A percentile compares a stretch with the other conserved stretches of the same genome.
These are phyloP conservation scores for Prietella phreatophila DNA, from an alignment of 2,113 vertebrate genomes.

Conservation along the genomic window DNA sequence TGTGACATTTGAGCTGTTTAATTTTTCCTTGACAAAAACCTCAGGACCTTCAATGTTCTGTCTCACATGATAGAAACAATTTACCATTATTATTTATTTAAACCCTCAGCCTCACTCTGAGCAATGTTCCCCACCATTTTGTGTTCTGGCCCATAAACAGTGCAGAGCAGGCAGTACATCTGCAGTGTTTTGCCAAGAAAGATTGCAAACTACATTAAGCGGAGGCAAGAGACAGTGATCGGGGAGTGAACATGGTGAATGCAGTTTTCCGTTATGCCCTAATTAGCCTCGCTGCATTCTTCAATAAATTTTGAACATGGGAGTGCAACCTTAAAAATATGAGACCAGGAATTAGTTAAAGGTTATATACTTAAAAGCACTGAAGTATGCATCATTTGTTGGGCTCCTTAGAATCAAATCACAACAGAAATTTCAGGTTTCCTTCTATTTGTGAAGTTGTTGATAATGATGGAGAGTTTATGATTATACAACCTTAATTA, in stretches of 20 bases:
- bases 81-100: conserved; percentile 50
- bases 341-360: conserved; percentile 36
- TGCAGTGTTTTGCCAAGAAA: conserved; percentile 24
- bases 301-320: conserved; percentile 25
- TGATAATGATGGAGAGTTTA: not conserved
- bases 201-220: conserved; percentile 16
- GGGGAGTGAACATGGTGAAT: not conserved
- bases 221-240: not conserved
- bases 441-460: not conserved
- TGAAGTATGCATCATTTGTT: conserved; percentile 7
- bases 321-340: conserved; percentile 27
- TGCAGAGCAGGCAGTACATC: not conserved
- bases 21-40: conserved; percentile 8
- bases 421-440: not conserved
- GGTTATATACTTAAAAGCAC: conserved; percentile 14
- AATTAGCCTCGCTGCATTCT: conserved; percentile 28
- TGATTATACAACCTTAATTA: too few relatives aligned
- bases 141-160: conserved; percentile 36
- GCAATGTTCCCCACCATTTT: conserved; percentile 22
- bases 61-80: conserved; percentile 22
- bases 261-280: conserved; percentile 26
- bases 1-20: not conserved
- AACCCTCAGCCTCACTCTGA: conserved; percentile 32
- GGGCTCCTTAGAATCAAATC: not conserved
- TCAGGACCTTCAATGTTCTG: conserved; percentile 4